Evolutionary conservation across 2,113 vertebrate genomes (phyloP).

Genomic region (Okapia johnstoni): DNA sequence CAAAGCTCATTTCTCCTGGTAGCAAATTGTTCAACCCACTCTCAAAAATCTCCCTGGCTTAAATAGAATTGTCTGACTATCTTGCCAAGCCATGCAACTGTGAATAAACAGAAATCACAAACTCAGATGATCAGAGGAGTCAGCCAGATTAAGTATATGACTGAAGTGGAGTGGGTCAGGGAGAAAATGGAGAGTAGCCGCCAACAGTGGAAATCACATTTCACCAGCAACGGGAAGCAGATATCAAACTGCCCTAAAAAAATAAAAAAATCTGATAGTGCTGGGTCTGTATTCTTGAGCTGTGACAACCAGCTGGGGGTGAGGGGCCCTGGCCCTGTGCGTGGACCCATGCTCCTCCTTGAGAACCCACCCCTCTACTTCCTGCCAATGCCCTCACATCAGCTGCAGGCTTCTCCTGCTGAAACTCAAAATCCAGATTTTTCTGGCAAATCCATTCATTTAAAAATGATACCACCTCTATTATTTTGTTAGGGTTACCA

Average conservation of each 20-base stretch:
- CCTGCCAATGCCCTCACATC: background rate
- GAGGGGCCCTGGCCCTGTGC: rapidly evolving
- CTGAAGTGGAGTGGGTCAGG: background rate
- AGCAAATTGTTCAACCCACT: background rate
- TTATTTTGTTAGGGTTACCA: background rate
- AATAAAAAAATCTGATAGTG: background rate
- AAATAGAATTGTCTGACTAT: background rate
- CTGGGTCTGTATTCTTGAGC: background rate
- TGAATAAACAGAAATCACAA: background rate
- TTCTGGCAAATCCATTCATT: background rate
- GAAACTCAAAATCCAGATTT: background rate
- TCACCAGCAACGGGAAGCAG: background rate
- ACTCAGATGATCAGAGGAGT: background rate
- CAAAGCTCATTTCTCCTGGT: background rate
- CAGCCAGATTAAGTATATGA: background rate
- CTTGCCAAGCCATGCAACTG: background rate
- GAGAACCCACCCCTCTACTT: background rate
- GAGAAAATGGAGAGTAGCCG: background rate
- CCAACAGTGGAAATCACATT: background rate
- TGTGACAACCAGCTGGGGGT: background rate
- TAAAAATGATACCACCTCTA: background rate
- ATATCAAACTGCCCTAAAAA: background rate
- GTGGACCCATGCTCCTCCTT: rapidly evolving
- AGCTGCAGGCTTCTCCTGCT: background rate
- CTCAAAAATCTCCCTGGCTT: background rate